Percentiles rank a stretch among this genome's conserved stretches.
These are phyloP conservation scores for Oxycera nigricornis DNA, from an alignment of 2,888 invertebrate genomes.

Conservation along the genomic window DNA sequence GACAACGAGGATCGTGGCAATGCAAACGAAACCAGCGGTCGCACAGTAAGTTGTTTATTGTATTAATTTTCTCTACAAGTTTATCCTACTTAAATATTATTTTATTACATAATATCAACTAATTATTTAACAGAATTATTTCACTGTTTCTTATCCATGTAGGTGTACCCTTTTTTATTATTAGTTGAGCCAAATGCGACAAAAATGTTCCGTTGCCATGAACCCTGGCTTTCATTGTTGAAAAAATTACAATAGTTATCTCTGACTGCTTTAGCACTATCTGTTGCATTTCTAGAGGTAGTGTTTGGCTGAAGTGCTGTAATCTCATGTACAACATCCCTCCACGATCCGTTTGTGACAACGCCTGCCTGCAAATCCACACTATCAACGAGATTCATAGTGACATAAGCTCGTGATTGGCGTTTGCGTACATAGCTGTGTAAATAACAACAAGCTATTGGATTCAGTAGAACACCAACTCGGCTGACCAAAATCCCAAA, in stretches of 20 bases:
- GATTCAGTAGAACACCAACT: slow-evolving; percentile 51
- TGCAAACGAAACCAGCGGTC: background rate
- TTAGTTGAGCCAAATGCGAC: background rate
- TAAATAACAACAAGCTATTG: slow-evolving; percentile 48
- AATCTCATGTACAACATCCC: background rate
- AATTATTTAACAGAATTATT: background rate
- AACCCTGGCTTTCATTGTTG: slow-evolving; percentile 42
- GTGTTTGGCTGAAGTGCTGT: slow-evolving; percentile 26
- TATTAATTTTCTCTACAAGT: background rate
- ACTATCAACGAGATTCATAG: too few relatives aligned
- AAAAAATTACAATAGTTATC: slow-evolving; percentile 43
- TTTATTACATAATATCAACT: background rate
- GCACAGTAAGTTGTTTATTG: background rate
- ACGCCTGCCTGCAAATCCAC: too few relatives aligned
- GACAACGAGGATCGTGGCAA: background rate
- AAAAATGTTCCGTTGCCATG: slow-evolving; percentile 38
- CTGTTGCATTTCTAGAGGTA: slow-evolving; percentile 41
- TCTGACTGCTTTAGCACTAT: slow-evolving; percentile 38
- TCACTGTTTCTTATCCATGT: background rate
- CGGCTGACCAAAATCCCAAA: slow-evolving; percentile 49
- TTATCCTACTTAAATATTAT: background rate
- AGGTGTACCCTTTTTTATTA: background rate
- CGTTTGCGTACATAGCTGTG: slow-evolving; percentile 8
- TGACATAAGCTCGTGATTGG: too few relatives aligned
- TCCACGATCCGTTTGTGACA: slow-evolving; percentile 41